Percentiles rank a stretch among this genome's conserved stretches.
Evolutionary conservation across 2,797 vertebrate species (phyloP).

Genomic region (Mallotus villosus): DNA sequence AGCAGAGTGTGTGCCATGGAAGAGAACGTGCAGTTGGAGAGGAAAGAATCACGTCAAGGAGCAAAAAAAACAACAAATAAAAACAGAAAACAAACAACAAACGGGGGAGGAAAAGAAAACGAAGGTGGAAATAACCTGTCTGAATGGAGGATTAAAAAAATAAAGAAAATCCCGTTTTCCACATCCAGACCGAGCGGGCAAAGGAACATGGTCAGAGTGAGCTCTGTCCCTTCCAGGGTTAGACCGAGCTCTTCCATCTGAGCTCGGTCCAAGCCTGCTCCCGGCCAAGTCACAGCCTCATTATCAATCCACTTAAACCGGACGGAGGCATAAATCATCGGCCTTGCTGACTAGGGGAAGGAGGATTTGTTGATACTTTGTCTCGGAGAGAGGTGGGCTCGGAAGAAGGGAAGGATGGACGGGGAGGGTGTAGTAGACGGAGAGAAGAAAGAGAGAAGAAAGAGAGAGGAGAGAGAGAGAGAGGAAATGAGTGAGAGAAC

Average conservation of each 20-base stretch:
- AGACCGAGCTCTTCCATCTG: not conserved
- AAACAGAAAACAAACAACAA: too few relatives aligned
- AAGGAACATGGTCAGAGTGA: not conserved
- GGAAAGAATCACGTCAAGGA: too few relatives aligned
- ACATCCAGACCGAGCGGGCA: too few relatives aligned
- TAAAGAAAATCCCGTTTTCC: too few relatives aligned
- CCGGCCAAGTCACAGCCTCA: slow-evolving; percentile 15
- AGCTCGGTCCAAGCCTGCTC: not conserved
- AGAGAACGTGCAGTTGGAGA: too few relatives aligned
- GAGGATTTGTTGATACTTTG: not conserved
- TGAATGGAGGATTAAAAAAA: too few relatives aligned
- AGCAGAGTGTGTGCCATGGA: too few relatives aligned
- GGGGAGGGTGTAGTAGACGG: not conserved
- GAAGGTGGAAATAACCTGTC: too few relatives aligned
- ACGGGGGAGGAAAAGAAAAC: too few relatives aligned
- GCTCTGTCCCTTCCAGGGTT: not conserved
- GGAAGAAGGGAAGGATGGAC: not conserved
- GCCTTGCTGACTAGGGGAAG: not conserved
- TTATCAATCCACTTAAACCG: slow-evolving; percentile 35
- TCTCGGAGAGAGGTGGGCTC: not conserved
- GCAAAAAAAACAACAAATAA: too few relatives aligned
- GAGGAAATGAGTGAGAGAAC: not conserved
- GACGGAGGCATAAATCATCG: slow-evolving; percentile 38
- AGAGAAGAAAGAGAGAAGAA: not conserved
- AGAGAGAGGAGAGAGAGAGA: not conserved